Evolutionary conservation across 2,888 invertebrate species (phyloP), one percentile per base, ranked within the genome.

Genomic region (Rutpela maculata): DNA sequence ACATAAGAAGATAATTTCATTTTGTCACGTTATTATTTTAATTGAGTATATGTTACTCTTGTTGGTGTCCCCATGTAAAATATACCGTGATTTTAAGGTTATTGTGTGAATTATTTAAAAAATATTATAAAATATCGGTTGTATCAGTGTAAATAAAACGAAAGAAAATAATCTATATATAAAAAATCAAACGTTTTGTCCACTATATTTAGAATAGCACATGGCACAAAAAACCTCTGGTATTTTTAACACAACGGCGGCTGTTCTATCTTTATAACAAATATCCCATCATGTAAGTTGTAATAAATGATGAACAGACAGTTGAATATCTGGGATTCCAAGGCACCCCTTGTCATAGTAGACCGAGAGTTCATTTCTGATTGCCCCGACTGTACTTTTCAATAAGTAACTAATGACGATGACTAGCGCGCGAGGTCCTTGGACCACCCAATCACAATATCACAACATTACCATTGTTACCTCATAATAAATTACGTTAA

Each of bases 401-500:
- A 89, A 89, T 89, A 88, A 87, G 85, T 84, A 88, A 88, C 89
- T 89, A 89, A 89, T 89, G 89, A 89, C 86, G 88, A 88, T 89
- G 89, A 89, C 88, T 88, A 75, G 86, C 59, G 75, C 78, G 80
- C 78, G 80, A 56, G 81, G 81, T 79, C 74, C 65, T 69, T 38
- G 85, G 90, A 90, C 89, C 90, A 90, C 89, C 90, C 90, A 89
- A 89, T 89, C 88, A 87, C 88, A 86, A 88, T 89, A 89, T 89
- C 88, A 89, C 88, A 89, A 89, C 88, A 89, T 88, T 88, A 88
- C 89, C 89, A 89, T 89, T 89, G 89, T 89, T 89, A 87, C 86
- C 88, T 88, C 88, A 88, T 89, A 89, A 90, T 90, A 90, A 90
- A 90, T 90, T 88, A 90, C 88, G 89, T 89, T 90, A 90, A 90